Evolutionary conservation across 2,888 invertebrate genomes (phyloP).

Genomic region (Steinernema hermaphroditum): DNA sequence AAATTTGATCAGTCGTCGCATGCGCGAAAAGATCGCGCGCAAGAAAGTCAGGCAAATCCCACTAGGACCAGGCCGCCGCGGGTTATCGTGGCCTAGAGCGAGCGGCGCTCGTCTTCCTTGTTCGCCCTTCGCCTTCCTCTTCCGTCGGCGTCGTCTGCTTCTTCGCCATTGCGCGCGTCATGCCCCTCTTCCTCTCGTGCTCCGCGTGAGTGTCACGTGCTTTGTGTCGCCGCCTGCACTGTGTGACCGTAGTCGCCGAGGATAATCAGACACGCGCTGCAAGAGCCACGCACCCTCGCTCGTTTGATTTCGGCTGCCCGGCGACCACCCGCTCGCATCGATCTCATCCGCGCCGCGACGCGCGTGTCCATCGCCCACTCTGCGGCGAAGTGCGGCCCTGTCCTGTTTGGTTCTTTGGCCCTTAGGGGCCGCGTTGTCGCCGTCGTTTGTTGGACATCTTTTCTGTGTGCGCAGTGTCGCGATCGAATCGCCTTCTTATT

Average conservation of each 20-base stretch:
- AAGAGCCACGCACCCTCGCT: neutral
- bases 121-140: neutral
- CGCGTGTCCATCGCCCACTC: too few species aligned
- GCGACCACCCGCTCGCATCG: constrained; percentile 16
- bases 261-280: neutral
- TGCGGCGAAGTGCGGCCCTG: neutral
- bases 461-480: too few species aligned
- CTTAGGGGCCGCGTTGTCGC: neutral
- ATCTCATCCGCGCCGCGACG: constrained; percentile 6
- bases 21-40: constrained; percentile 9
- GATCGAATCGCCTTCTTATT: too few species aligned
- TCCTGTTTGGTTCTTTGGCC: neutral
- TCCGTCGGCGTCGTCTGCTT: neutral
- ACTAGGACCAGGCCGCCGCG: neutral
- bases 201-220: constrained; percentile 14
- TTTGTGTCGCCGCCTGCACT: neutral
- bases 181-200: neutral
- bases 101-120: neutral
- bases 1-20: neutral
- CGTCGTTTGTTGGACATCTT: neutral
- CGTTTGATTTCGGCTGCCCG: neutral
- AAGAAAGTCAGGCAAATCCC: neutral
- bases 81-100: neutral
- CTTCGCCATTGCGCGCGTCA: neutral
- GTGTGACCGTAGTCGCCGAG: neutral